Percentiles rank a stretch among this genome's conserved stretches.
Evolutionary conservation across 2,113 vertebrate species (phyloP).

Genomic region (Xyrauchen texanus): DNA sequence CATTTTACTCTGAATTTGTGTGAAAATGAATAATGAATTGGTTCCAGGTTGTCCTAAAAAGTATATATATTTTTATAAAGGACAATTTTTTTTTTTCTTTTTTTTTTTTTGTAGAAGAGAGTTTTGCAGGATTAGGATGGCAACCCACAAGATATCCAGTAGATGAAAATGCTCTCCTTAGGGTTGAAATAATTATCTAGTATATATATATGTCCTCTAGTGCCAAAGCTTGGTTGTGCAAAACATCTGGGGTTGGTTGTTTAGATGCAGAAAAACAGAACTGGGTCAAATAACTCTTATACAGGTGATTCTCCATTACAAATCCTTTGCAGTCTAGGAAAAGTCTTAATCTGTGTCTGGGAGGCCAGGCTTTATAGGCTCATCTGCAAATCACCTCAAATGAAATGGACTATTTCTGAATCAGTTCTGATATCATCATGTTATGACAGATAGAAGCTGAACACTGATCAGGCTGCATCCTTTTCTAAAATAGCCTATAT

Average conservation of each 20-base stretch:
- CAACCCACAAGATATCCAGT: neutral
- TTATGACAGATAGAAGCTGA: neutral
- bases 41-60: too few species aligned
- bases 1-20: too few species aligned
- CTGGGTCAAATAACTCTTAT: conserved; percentile 4
- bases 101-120: too few species aligned
- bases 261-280: neutral
- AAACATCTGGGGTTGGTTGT: neutral
- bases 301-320: conserved; percentile 18
- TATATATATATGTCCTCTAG: neutral
- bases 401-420: conserved; percentile 27
- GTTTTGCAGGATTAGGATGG: neutral
- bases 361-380: neutral
- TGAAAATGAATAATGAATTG: too few species aligned
- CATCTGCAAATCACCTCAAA: conserved; percentile 12
- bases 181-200: neutral
- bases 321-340: conserved; percentile 21
- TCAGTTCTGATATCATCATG: conserved; percentile 25
- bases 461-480: neutral
- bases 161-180: neutral
- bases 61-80: too few species aligned
- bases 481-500: neutral
- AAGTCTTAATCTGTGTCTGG: conserved; percentile 27
- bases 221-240: neutral
- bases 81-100: too few species aligned